phyloP scores from a whole-genome alignment of 2,113 vertebrate genomes.

The Cephalopterus ornatus region DNA sequence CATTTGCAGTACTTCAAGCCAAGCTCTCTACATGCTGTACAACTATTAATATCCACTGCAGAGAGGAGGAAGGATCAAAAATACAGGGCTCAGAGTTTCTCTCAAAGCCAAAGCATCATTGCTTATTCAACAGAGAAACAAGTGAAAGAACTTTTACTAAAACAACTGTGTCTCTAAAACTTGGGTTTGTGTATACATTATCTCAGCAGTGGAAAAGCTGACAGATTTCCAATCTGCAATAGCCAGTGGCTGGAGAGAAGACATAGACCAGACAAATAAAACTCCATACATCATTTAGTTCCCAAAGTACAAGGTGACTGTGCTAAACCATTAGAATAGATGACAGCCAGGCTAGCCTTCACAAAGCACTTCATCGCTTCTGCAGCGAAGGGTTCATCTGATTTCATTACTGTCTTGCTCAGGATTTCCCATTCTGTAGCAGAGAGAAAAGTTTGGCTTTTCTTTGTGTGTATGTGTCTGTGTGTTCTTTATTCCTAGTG shows the following conservation, averaged over 20 bases:
- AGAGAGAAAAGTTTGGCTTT: neutral
- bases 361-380: neutral
- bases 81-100: neutral
- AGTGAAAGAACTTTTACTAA: neutral
- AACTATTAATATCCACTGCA: neutral
- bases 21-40: neutral
- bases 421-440: neutral
- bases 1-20: neutral
- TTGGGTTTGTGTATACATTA: neutral
- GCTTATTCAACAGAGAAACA: neutral
- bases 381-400: constrained; percentile 4
- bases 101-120: neutral
- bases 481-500: neutral
- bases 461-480: neutral
- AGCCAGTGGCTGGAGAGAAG: neutral
- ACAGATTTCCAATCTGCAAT: neutral
- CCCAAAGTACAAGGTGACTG: neutral
- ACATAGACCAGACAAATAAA: neutral
- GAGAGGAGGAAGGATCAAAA: neutral
- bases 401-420: neutral
- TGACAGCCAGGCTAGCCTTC: neutral
- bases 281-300: neutral
- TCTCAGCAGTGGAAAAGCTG: neutral
- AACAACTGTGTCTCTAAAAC: neutral
- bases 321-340: neutral